A percentile compares a stretch with the other conserved stretches of the same genome.
Conservation (phyloP, 2,797 vertebrate species). For the Characodon lateralis region DNA sequence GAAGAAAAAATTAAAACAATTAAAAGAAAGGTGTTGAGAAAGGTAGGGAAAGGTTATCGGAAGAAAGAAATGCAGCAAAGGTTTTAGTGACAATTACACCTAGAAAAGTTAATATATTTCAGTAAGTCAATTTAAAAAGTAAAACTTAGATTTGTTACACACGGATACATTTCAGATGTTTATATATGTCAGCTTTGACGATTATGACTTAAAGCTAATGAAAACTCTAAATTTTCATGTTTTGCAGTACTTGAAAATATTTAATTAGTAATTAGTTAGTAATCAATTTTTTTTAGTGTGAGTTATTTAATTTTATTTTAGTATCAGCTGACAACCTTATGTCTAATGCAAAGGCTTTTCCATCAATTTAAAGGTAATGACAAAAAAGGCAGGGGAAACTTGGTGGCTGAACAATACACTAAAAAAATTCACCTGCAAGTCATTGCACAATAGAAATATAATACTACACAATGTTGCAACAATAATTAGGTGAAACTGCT, state of each 20-base stretch:
- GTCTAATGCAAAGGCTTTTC: background rate
- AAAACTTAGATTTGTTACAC: no score
- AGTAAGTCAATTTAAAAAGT: no score
- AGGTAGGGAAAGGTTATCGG: slow-evolving; percentile 19
- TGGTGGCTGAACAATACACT: slow-evolving; percentile 9
- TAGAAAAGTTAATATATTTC: no score
- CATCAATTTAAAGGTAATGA: background rate
- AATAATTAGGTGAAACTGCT: slow-evolving; percentile 40
- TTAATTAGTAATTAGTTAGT: no score
- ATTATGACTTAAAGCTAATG: no score
- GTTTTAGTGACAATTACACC: slow-evolving; percentile 29
- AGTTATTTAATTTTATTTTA: no score
- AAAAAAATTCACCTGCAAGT: slow-evolving; percentile 44
- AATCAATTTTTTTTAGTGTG: no score
- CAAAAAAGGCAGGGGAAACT: background rate
- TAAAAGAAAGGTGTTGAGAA: slow-evolving; percentile 27
- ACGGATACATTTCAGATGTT: no score
- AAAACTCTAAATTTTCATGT: no score
- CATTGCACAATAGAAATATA: slow-evolving; percentile 52
- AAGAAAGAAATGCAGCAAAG: slow-evolving; percentile 29
- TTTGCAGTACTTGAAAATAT: no score
- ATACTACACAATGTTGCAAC: slow-evolving; percentile 33
- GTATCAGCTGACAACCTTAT: no score
- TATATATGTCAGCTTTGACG: no score
- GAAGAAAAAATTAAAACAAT: slow-evolving; percentile 1